phyloP scores from a whole-genome alignment of 2,888 invertebrate genomes.

The Palloptera scutellata region DNA sequence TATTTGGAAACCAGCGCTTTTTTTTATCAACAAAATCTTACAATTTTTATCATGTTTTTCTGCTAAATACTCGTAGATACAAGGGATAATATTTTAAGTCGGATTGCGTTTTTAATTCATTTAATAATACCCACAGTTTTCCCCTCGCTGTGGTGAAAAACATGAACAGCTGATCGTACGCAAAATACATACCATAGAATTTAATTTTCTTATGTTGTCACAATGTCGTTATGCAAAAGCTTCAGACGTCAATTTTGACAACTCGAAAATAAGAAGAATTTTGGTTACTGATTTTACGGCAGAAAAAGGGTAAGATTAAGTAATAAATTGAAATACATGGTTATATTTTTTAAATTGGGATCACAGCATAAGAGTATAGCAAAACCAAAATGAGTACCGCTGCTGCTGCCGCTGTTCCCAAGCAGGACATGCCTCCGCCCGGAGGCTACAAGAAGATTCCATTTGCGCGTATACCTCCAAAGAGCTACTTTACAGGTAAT shows the following conservation, averaged over 20 bases:
- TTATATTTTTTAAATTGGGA: neutral
- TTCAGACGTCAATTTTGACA: constrained; percentile 44
- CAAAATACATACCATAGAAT: too few species aligned
- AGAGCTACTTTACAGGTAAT: constrained; percentile 74
- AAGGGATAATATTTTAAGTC: too few species aligned
- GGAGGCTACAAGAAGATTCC: constrained; percentile 88
- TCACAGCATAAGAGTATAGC: neutral
- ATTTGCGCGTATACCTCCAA: constrained; percentile 77
- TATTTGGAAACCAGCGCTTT: too few species aligned
- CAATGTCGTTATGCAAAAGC: constrained; percentile 55
- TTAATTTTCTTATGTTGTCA: constrained; percentile 38
- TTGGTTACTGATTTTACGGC: constrained; percentile 22
- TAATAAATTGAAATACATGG: neutral
- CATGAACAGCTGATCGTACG: too few species aligned
- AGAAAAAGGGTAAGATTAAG: constrained; percentile 5
- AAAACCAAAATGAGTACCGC: constrained; percentile 20
- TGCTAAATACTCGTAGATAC: too few species aligned
- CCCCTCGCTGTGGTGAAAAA: too few species aligned
- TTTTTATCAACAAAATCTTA: too few species aligned
- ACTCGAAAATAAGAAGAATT: constrained; percentile 11
- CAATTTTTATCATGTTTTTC: too few species aligned
- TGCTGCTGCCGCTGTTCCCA: constrained; percentile 58
- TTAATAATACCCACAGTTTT: too few species aligned
- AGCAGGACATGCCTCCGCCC: constrained; percentile 92
- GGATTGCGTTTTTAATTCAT: too few species aligned